phyloP scores from a whole-genome alignment of 2,888 invertebrate species.

The Lasioglossum morio region DNA sequence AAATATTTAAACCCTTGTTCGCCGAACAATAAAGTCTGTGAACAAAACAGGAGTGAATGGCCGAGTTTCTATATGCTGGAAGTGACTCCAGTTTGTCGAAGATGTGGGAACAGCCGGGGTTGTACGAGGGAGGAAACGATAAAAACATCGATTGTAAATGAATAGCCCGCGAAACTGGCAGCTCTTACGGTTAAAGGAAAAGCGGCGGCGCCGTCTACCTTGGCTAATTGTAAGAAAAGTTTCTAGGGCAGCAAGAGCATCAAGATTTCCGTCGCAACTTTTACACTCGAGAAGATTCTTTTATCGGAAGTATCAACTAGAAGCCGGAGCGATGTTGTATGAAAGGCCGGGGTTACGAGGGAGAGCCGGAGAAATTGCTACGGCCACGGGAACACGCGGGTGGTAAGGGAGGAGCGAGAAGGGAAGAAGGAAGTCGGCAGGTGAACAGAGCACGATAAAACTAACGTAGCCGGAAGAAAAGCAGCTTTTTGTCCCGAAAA shows the following conservation, averaged over 20 bases:
- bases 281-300: conserved; percentile 41
- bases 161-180: background rate
- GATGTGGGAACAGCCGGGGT: background rate
- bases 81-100: background rate
- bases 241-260: conserved; percentile 14
- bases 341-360: conserved; percentile 28
- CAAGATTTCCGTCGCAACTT: conserved; percentile 31
- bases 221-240: conserved; percentile 33
- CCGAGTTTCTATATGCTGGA: background rate
- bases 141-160: conserved; percentile 6
- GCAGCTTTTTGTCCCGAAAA: conserved; percentile 72
- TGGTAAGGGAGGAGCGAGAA: background rate
- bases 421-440: conserved; percentile 47
- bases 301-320: conserved; percentile 54
- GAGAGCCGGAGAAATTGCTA: conserved; percentile 40
- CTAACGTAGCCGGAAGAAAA: conserved; percentile 65
- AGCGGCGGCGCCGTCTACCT: conserved; percentile 1
- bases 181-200: background rate
- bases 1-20: background rate
- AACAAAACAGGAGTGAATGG: background rate
- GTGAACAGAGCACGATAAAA: conserved; percentile 58
- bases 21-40: background rate
- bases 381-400: background rate
- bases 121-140: background rate
- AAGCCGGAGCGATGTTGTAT: conserved; percentile 13